Evolutionary conservation across 1,140 invertebrate species (phyloP), one percentile per base, ranked within the genome.

Genomic region (Aplysia californica): DNA sequence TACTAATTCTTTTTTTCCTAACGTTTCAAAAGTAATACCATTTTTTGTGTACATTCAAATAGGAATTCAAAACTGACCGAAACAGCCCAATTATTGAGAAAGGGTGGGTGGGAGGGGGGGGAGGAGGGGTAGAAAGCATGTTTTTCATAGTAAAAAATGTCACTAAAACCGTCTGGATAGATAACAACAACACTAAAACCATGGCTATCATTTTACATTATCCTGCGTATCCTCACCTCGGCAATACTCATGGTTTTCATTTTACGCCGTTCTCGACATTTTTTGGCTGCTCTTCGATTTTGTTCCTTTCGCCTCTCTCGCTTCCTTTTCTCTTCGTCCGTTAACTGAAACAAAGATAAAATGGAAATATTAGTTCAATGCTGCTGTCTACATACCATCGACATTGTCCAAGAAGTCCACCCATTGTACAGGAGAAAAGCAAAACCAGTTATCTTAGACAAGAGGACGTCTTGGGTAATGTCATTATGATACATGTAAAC

Each of bases 241-340:
- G 38, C 41, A 0, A 70, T 31, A 18, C 26, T 41, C n/a, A 26
- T 4, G 0, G 56, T 41, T 18, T 68, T 58, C n/a, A 35, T 21
- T 36, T 75, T 77, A n/a, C 70, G 75, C 69, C 77, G 77, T 44
- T 77, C 79, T 0, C 79, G 26, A 33, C 79, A 80, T 44, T 69
- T 77, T 38, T 71, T 70, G 20, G 79, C 79, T 15, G 79, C 79
- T 1, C 67, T 55, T 35, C 79, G 65, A 67, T 80, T 80, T 39
- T 80, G 79, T 33, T 74, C 79, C 41, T 75, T 80, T 10, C 79
- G 44, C 21, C 79, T 68, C 29, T 80, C 79, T 41, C 59, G 61
- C 68, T 80, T 80, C 65, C n/a, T 55, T 31, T 71, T 73, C 69
- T 80, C 79, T n/a, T 68, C 71, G 3, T 69, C 71, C n/a, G 79